phyloP scores from a whole-genome alignment of 1,140 invertebrate genomes.

The Dolichoris vasculosae region DNA sequence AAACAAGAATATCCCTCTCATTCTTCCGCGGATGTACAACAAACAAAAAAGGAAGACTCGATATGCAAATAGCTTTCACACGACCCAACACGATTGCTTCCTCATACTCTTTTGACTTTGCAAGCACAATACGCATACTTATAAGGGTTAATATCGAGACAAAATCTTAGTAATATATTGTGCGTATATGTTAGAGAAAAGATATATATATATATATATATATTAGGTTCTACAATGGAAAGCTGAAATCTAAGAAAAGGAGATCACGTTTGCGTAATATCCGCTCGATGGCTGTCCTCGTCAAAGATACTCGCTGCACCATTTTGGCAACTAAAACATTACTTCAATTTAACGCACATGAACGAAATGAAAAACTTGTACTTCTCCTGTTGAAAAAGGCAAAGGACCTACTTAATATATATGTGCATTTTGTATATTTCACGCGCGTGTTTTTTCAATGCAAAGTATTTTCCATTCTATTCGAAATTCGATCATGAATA shows the following conservation, averaged over 20 bases:
- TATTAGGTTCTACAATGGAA: neutral
- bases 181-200: no score
- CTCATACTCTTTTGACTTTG: no score
- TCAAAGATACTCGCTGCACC: neutral
- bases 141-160: neutral
- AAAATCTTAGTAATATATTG: no score
- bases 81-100: conserved; percentile 57
- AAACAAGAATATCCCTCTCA: neutral
- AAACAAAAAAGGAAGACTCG: neutral
- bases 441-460: conserved; percentile 5
- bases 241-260: neutral
- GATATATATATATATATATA: no score
- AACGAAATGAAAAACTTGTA: neutral
- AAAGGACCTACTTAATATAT: neutral
- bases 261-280: conserved; percentile 70
- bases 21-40: neutral
- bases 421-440: conserved; percentile 40
- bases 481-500: neutral
- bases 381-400: no score
- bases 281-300: conserved; percentile 62
- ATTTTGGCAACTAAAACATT: neutral
- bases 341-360: neutral
- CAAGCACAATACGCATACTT: neutral
- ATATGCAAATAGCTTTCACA: conserved; percentile 68
- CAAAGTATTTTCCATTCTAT: conserved; percentile 6